Percentiles rank a stretch among this genome's conserved stretches.
These are phyloP conservation scores for Epinotia demarniana DNA, from an alignment of 2,888 invertebrate species.

Conservation along the genomic window DNA sequence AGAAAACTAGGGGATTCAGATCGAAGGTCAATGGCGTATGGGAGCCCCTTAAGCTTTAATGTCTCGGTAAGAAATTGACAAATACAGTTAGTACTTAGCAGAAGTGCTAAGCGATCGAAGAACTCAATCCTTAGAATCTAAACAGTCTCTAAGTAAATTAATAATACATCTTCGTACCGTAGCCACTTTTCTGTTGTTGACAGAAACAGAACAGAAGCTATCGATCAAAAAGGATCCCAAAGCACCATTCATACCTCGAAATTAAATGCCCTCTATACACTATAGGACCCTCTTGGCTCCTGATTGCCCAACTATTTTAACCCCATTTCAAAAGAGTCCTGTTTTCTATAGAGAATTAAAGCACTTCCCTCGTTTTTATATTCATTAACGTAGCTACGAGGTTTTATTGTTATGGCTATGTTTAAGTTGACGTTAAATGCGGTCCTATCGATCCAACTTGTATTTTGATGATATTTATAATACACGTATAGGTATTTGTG, in stretches of 20 bases:
- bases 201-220: slow-evolving; percentile 9
- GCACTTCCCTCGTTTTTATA: not conserved
- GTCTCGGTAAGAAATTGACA: too few relatives aligned
- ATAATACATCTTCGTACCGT: too few relatives aligned
- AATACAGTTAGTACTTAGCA: too few relatives aligned
- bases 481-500: not conserved
- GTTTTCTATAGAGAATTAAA: not conserved
- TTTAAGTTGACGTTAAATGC: slow-evolving; percentile 19
- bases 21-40: too few relatives aligned
- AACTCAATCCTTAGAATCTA: too few relatives aligned
- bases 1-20: too few relatives aligned
- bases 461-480: not conserved
- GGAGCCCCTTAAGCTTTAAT: too few relatives aligned
- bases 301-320: slow-evolving; percentile 20
- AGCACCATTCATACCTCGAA: slow-evolving; percentile 47
- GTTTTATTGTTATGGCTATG: slow-evolving; percentile 42
- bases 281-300: slow-evolving; percentile 19
- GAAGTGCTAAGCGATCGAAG: too few relatives aligned
- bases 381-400: slow-evolving; percentile 9
- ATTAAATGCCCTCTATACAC: slow-evolving; percentile 46
- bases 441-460: not conserved
- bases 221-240: slow-evolving; percentile 12
- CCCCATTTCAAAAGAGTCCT: not conserved
- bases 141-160: too few relatives aligned
- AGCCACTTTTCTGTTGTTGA: too few relatives aligned